Base-by-base conservation (phyloP, 2,113 vertebrate species). In the Hypocryptadius cinnamomeus region DNA sequence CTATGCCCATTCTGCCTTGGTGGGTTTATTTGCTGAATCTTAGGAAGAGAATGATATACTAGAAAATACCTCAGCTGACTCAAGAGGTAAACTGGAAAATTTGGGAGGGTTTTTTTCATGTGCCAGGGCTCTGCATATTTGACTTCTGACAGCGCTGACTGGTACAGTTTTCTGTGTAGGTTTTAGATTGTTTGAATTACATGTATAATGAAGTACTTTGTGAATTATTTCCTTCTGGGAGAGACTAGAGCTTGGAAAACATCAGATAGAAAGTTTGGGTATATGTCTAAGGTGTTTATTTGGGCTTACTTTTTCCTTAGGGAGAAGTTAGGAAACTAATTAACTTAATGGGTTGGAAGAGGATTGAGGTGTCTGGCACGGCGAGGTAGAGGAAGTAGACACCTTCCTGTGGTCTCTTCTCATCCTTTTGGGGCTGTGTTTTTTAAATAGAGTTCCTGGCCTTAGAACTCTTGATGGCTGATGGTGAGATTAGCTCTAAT, bases 311-410 rank as follows among this genome's bases (percentile, higher is more conserved):
- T 86, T 65, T 80, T 69, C 76, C 76, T 81, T 64, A 24, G 79
- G 85, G 82, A 94, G 72, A 91, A 85, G 48, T 92, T 88, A 88
- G 24, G 69, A 64, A 94, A 51, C 60, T 94, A 85, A 87, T 91
- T 89, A 80, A 71, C 53, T 92, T 71, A 77, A 60, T 73, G 72
- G 63, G 25, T 74, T 1, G 6, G 79, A 90, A 87, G 65, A 90
- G 51, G 51, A 24, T 70, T 73, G 72, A 77, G 59, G 51, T 92
- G 90, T 63, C 64, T 95, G 88, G 76, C 85, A 76, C n/a, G 48
- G 68, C 0, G 0, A 79, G 59, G 42, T 0, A 39, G 68, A 73
- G 47, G 74, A 79, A 65, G 72, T 11, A 80, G 51, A 15, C 16
- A 60, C 66, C 27, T 16, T 91, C 13, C 35, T 79, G 8, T 40